These are phyloP conservation scores for Pseudomyrmex gracilis DNA, from an alignment of 1,140 invertebrate genomes.

Conservation along the genomic window DNA sequence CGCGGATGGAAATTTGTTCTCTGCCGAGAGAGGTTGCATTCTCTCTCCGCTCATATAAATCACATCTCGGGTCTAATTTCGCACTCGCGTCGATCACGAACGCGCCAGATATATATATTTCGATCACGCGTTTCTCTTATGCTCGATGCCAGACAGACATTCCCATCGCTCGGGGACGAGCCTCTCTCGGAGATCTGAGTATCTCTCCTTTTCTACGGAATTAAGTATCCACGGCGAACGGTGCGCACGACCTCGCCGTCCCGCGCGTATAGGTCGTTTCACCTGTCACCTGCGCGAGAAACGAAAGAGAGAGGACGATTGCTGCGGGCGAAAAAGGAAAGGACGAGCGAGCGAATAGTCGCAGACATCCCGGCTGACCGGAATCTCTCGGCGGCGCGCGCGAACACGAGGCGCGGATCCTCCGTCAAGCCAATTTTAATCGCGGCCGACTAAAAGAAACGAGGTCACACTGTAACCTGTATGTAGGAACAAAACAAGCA, in stretches of 20 bases:
- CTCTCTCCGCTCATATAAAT: not conserved
- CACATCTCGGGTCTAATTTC: conserved; percentile 12
- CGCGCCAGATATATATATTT: conserved; percentile 35
- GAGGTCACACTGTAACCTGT: not conserved
- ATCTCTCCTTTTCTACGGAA: conserved; percentile 71
- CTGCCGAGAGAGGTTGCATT: not conserved
- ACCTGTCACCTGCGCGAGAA: conserved; percentile 74
- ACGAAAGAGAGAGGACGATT: conserved; percentile 74
- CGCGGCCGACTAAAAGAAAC: conserved; percentile 37
- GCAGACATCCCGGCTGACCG: conserved; percentile 52
- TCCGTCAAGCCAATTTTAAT: conserved; percentile 9
- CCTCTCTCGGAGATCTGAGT: conserved; percentile 63
- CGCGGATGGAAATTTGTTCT: not conserved
- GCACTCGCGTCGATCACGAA: conserved; percentile 17
- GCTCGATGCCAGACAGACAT: conserved; percentile 41
- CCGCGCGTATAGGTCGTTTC: conserved; percentile 75
- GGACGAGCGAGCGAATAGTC: conserved; percentile 57
- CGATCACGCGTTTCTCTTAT: conserved; percentile 57
- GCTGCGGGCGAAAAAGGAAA: conserved; percentile 70
- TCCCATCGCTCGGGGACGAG: conserved; percentile 56
- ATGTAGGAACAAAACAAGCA: not conserved
- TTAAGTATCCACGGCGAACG: conserved; percentile 71
- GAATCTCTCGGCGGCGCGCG: conserved; percentile 43
- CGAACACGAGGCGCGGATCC: not conserved
- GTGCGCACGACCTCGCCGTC: conserved; percentile 71